These are phyloP conservation scores for Microctenopoma lineatum DNA, from an alignment of 2,797 vertebrate species.

Conservation along the genomic window DNA sequence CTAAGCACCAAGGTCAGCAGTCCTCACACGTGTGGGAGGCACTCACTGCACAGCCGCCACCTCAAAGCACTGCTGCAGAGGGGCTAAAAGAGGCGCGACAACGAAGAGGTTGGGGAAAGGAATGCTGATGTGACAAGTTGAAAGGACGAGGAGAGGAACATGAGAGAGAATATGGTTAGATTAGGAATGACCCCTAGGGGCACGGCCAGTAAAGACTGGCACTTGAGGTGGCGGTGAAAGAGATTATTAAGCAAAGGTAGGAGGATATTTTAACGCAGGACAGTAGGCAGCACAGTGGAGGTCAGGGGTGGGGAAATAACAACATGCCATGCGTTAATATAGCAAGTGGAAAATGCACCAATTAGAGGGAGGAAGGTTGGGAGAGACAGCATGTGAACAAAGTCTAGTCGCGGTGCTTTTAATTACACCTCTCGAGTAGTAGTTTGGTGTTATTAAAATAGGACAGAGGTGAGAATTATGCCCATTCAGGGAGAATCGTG, in stretches of 20 bases:
- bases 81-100: conserved; percentile 44
- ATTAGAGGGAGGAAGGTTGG: conserved; percentile 47
- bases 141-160: conserved; percentile 45
- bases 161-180: conserved; percentile 56
- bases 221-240: conserved; percentile 58
- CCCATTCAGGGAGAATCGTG: conserved; percentile 29
- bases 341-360: conserved; percentile 53
- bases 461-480: conserved; percentile 53
- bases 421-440: conserved; percentile 68
- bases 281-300: conserved; percentile 43
- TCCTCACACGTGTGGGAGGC: conserved; percentile 75
- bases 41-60: conserved; percentile 60
- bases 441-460: conserved; percentile 72
- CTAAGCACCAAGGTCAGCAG: conserved; percentile 80
- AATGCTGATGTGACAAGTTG: conserved; percentile 60
- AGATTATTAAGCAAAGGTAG: conserved; percentile 63
- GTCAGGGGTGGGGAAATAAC: conserved; percentile 32
- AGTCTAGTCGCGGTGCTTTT: conserved; percentile 67
- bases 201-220: conserved; percentile 59
- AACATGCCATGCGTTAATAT: conserved; percentile 29
- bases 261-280: no score
- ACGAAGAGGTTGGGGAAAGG: conserved; percentile 54
- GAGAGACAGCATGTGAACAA: conserved; percentile 44
- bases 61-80: conserved; percentile 50
- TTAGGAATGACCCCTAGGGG: conserved; percentile 54